Evolutionary conservation across 2,888 invertebrate species (phyloP).

Genomic region (Agrotis segetum): DNA sequence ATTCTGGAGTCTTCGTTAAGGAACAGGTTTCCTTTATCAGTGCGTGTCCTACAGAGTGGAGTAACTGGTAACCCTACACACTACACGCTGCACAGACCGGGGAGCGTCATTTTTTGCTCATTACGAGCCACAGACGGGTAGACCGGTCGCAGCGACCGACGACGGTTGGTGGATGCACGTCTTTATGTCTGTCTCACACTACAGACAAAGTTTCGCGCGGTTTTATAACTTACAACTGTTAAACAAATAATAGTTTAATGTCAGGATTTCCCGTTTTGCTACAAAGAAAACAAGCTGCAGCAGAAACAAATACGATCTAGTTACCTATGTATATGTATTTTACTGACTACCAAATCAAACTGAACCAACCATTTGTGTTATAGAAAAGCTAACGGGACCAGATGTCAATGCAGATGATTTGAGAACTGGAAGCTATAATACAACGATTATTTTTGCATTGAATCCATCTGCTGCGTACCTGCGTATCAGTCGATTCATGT

Average conservation of each 20-base stretch:
- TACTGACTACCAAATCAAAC: not conserved
- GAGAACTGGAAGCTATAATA: not conserved
- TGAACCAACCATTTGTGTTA: not conserved
- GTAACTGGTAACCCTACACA: slow-evolving; percentile 3
- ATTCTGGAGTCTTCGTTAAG: not conserved
- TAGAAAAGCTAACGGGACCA: not conserved
- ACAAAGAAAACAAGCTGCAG: too few species aligned
- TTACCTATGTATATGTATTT: too few species aligned
- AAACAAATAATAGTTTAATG: too few species aligned
- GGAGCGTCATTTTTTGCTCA: slow-evolving; percentile 56
- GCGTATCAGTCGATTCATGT: not conserved
- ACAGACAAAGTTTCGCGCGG: not conserved
- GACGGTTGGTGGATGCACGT: slow-evolving; percentile 24
- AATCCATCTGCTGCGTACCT: not conserved
- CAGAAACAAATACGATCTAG: too few species aligned
- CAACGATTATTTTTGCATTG: not conserved
- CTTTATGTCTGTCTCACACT: slow-evolving; percentile 14
- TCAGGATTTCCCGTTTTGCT: too few species aligned
- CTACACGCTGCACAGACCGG: not conserved
- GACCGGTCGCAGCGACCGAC: slow-evolving; percentile 10
- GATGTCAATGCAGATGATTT: not conserved
- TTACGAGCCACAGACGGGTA: slow-evolving; percentile 33
- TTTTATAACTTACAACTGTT: not conserved
- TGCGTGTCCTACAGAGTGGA: slow-evolving; percentile 10
- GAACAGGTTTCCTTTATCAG: slow-evolving; percentile 34